Evolutionary conservation across 2,113 vertebrate species (phyloP), one percentile per base, ranked within the genome.

Genomic region (Microtus richardsoni): DNA sequence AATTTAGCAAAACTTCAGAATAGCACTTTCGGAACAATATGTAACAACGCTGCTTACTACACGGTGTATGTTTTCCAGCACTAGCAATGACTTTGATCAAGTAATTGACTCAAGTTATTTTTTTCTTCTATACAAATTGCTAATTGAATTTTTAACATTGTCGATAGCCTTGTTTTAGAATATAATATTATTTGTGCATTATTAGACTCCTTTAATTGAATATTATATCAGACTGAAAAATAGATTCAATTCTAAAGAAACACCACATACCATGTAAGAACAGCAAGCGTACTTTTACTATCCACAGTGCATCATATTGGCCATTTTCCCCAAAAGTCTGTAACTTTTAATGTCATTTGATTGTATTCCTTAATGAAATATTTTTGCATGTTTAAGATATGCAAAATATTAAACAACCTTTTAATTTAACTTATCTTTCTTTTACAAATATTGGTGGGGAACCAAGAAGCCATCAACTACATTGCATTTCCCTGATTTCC

Each of bases 291-390:
- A 17, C 73, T 86, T 91, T 96, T 86, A 68, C 58, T 22, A 70
- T 49, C 33, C 44, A 41, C 6, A 75, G 39, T 83, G 60, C 64
- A 49, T 71, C 30, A 85, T 93, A 68, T 21, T 79, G 19, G 7
- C 39, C 60, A 11, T 94, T 84, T 68, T 49, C 33, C 19, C 7
- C 62, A n/a, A 75, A 84, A 93, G 52, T 89, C 90, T 93, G 77
- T 92, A 88, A 47, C 39, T 91, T 97, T 92, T 95, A 92, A 91
- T 71, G 44, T 58, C 49, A 93, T 19, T 66, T 96, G 49, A 95
- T 93, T 94, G 84, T 8, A 66, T 86, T 91, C 44, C 47, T 93
- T 91, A 94, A 89, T 91, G 36, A 95, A 90, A 79, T 49, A 17
- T 22, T 49, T 93, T 92, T 86, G 41, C 24, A 88, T 93, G 88